phyloP scores from a whole-genome alignment of 2,797 vertebrate species.

The Macroramphosus scolopax region DNA sequence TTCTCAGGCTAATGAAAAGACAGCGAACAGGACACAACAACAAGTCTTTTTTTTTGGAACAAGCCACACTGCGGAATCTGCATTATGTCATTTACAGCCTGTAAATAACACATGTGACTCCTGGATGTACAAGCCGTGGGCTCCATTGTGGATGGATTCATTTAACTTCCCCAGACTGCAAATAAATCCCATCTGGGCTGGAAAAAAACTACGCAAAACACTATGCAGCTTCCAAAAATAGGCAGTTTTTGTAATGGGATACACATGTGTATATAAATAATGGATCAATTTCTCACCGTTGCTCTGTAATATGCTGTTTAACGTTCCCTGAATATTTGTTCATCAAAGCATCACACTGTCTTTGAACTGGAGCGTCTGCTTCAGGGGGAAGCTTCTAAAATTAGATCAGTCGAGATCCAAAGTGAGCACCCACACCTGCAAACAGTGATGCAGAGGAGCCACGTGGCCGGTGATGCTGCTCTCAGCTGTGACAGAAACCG shows the following conservation, averaged over 20 bases:
- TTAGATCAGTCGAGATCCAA: slow-evolving; percentile 56
- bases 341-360: slow-evolving; percentile 12
- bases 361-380: slow-evolving; percentile 15
- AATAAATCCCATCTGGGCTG: too few relatives aligned
- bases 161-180: too few relatives aligned
- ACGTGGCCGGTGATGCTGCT: slow-evolving; percentile 65
- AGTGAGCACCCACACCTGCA: slow-evolving; percentile 61
- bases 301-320: slow-evolving; percentile 2
- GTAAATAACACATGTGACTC: too few relatives aligned
- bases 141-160: too few relatives aligned
- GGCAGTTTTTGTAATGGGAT: too few relatives aligned
- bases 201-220: too few relatives aligned
- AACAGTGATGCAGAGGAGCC: slow-evolving; percentile 63
- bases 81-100: too few relatives aligned
- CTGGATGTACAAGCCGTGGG: too few relatives aligned
- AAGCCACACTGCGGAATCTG: too few relatives aligned
- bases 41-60: too few relatives aligned
- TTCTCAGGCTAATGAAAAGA: too few relatives aligned
- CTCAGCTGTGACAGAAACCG: slow-evolving; percentile 66
- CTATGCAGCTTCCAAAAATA: slow-evolving; percentile 2
- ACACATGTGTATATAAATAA: neutral
- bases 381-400: slow-evolving; percentile 52
- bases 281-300: neutral
- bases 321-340: slow-evolving; percentile 9
- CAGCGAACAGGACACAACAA: too few relatives aligned